Evolutionary conservation across 2,888 invertebrate species (phyloP).

Genomic region (Gasteruption jaculator): DNA sequence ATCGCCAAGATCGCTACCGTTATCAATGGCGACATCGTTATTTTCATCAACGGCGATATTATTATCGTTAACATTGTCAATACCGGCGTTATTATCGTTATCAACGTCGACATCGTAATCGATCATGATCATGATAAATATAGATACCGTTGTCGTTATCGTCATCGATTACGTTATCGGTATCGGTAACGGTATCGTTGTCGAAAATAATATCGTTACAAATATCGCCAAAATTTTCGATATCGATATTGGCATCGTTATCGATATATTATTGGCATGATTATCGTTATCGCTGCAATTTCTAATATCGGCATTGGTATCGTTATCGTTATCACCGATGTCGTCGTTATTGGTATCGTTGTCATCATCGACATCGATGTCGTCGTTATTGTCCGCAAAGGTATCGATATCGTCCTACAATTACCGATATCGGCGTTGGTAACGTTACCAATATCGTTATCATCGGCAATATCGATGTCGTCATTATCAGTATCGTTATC

Average conservation of each 20-base stretch:
- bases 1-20: not conserved
- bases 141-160: not conserved
- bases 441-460: not conserved
- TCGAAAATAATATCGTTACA: not conserved
- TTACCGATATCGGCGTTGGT: not conserved
- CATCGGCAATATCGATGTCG: no score
- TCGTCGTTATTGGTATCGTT: not conserved
- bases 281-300: no score
- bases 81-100: not conserved
- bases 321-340: not conserved
- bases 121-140: not conserved
- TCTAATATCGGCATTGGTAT: not conserved
- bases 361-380: not conserved
- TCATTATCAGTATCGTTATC: no score
- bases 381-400: not conserved
- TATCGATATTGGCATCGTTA: not conserved
- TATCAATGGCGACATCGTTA: no score
- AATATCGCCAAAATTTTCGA: not conserved
- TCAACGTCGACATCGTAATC: constrained; percentile 1
- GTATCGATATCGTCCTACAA: not conserved
- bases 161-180: not conserved
- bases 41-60: not conserved
- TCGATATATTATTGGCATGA: not conserved
- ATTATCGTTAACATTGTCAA: not conserved
- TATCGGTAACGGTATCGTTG: not conserved